Percentiles rank a stretch among this genome's conserved stretches.
Evolutionary conservation across 2,888 invertebrate species (phyloP).

Genomic region (Drosophila paracracens): DNA sequence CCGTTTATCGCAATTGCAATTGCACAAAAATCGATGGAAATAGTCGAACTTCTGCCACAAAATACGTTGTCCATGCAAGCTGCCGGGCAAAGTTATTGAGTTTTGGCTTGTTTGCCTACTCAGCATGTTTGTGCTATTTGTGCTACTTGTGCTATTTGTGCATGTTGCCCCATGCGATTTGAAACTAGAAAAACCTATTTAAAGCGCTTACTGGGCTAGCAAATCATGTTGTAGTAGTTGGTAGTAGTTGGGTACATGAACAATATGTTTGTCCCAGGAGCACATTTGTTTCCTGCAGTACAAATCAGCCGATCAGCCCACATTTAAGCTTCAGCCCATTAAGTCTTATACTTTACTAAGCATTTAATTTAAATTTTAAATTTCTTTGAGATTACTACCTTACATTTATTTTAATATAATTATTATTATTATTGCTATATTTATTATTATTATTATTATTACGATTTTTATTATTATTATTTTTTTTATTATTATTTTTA

Average conservation of each 20-base stretch:
- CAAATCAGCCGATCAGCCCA: neutral
- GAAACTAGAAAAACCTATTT: neutral
- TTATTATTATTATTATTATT: too few species aligned
- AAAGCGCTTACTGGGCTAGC: neutral
- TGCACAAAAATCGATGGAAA: slow-evolving; percentile 47
- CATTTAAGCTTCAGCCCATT: neutral
- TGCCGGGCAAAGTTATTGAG: slow-evolving; percentile 23
- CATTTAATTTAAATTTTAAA: neutral
- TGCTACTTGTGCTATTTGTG: slow-evolving; percentile 24
- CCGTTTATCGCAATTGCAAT: slow-evolving; percentile 40
- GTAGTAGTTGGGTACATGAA: neutral
- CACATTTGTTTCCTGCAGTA: neutral
- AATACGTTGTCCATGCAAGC: neutral
- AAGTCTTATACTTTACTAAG: neutral
- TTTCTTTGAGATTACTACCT: neutral
- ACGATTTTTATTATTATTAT: neutral
- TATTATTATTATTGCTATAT: too few species aligned
- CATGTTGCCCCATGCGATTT: neutral
- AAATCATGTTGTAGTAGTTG: neutral
- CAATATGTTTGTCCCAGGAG: neutral
- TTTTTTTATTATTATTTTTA: neutral
- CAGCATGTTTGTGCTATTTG: slow-evolving; percentile 37
- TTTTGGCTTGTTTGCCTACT: slow-evolving; percentile 28
- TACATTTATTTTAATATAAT: too few species aligned
- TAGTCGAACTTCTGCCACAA: slow-evolving; percentile 30